Percentiles rank a stretch among this genome's conserved stretches.
Evolutionary conservation across 2,888 invertebrate genomes (phyloP).

Genomic region (Drosophila testacea): DNA sequence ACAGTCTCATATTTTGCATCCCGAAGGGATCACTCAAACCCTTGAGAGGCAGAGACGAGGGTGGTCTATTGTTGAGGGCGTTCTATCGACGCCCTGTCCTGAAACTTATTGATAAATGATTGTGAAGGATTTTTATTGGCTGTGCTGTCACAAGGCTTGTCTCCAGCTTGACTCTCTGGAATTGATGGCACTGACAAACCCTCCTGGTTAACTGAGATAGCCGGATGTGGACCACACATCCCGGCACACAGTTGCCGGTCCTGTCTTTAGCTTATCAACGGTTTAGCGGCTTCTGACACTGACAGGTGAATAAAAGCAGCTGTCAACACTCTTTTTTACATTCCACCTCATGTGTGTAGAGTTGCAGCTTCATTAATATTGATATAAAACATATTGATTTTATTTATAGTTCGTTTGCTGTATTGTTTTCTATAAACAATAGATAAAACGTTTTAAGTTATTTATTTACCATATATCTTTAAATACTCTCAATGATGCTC

Average conservation of each 20-base stretch:
- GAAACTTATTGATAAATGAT: constrained; percentile 80
- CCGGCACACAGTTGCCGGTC: constrained; percentile 39
- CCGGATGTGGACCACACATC: constrained; percentile 33
- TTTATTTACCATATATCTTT: too few relatives aligned
- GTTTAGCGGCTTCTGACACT: constrained; percentile 78
- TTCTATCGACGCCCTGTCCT: constrained; percentile 20
- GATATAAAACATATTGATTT: constrained; percentile 66
- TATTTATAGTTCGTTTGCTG: constrained; percentile 26
- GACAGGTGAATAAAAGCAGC: constrained; percentile 82
- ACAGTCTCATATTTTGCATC: constrained; percentile 19
- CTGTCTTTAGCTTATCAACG: constrained; percentile 68
- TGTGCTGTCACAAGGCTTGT: constrained; percentile 63
- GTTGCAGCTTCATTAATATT: constrained; percentile 70
- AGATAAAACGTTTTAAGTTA: not conserved
- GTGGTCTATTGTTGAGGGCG: constrained; percentile 5
- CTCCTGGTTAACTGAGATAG: constrained; percentile 33
- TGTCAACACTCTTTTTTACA: constrained; percentile 74
- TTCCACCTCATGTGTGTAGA: constrained; percentile 13
- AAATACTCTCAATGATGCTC: not conserved
- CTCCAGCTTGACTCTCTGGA: constrained; percentile 25
- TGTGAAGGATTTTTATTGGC: constrained; percentile 72
- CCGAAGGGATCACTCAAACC: not conserved
- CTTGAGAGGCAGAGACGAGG: not conserved
- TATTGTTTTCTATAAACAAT: not conserved
- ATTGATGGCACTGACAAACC: constrained; percentile 43